These are phyloP conservation scores for Euplagia quadripunctaria DNA, from an alignment of 2,888 invertebrate species.

Conservation along the genomic window DNA sequence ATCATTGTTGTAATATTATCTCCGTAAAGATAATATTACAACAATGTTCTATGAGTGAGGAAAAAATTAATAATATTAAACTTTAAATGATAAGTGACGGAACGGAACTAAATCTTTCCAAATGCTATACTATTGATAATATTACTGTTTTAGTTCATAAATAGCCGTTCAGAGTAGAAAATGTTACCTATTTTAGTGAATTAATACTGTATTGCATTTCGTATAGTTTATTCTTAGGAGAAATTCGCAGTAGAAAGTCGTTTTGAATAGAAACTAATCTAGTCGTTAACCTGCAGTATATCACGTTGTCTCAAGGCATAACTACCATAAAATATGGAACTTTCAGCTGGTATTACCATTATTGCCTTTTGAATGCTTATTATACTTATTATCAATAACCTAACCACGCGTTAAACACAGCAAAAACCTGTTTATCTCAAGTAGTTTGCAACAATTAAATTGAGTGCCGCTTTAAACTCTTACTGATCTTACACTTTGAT, in stretches of 20 bases:
- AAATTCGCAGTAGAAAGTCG: constrained; percentile 79
- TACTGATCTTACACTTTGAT: constrained; percentile 41
- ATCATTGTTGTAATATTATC: no score
- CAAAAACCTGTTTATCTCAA: constrained; percentile 44
- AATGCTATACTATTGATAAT: background rate
- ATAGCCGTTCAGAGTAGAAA: background rate
- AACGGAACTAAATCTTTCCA: background rate
- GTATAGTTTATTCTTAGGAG: constrained; percentile 64
- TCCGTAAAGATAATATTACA: no score
- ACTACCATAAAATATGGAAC: constrained; percentile 71
- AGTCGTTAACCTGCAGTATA: constrained; percentile 74
- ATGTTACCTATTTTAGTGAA: constrained; percentile 40
- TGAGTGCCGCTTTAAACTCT: constrained; percentile 31
- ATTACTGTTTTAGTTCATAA: background rate
- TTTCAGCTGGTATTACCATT: constrained; percentile 59
- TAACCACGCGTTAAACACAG: constrained; percentile 43
- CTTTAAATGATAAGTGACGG: background rate
- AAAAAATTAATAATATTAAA: background rate
- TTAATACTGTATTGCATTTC: constrained; percentile 48
- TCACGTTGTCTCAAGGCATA: constrained; percentile 63
- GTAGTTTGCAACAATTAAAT: constrained; percentile 45
- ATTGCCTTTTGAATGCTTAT: constrained; percentile 50
- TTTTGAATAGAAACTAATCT: constrained; percentile 81
- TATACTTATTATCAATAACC: constrained; percentile 31
- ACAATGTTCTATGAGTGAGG: no score